Evolutionary conservation across 2,113 vertebrate species (phyloP).

Genomic region (Desmodus rotundus): DNA sequence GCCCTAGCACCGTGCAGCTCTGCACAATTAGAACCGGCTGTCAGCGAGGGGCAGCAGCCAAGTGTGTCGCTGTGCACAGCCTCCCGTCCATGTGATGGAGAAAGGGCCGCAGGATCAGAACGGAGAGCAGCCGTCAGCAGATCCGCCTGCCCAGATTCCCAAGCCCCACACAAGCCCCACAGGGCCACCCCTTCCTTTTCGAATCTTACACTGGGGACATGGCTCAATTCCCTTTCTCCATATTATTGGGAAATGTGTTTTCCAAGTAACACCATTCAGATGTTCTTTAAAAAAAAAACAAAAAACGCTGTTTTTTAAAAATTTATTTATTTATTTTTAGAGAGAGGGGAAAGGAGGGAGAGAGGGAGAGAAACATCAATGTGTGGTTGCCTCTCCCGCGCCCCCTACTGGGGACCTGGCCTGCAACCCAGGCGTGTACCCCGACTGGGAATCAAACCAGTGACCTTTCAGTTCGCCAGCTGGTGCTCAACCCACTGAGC

Average conservation of each 20-base stretch:
- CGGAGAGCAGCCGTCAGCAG: not conserved
- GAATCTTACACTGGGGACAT: not conserved
- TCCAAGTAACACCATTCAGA: not conserved
- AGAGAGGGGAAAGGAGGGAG: too few species aligned
- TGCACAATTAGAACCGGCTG: slow-evolving; percentile 67
- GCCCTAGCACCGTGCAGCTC: not conserved
- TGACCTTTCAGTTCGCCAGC: too few species aligned
- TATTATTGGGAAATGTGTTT: not conserved
- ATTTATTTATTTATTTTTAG: not conserved
- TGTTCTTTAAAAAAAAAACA: too few species aligned
- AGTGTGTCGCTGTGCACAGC: not conserved
- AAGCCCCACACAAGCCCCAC: not conserved
- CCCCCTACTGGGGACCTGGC: too few species aligned
- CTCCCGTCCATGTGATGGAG: not conserved
- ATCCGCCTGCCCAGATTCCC: not conserved
- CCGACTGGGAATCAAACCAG: too few species aligned
- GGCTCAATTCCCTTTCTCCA: not conserved
- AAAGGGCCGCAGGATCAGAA: not conserved
- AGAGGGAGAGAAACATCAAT: too few species aligned
- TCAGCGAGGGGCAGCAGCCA: slow-evolving; percentile 1
- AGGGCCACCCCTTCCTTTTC: not conserved
- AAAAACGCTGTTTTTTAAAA: too few species aligned
- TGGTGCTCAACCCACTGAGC: too few species aligned
- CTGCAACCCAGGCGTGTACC: too few species aligned
- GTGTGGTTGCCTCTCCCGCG: too few species aligned